Base-by-base conservation (phyloP, 2,113 vertebrate genomes). In the Verasper variegatus region DNA sequence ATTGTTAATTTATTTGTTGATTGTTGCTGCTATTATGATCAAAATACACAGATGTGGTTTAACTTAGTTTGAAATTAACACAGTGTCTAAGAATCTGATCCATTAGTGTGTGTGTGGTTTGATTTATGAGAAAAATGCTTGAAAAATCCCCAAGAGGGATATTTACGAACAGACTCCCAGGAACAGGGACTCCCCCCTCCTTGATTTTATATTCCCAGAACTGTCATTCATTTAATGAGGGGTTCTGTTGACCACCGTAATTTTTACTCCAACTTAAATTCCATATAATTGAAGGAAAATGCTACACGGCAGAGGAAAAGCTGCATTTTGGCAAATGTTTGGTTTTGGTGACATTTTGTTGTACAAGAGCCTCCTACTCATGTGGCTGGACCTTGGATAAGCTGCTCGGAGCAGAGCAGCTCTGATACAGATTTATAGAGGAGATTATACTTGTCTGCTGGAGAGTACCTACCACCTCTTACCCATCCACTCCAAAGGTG, bases 281-380 rank as follows among this genome's bases (percentile, higher is more conserved):
- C 66, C 68, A 71, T 68, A 15, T 81, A 83, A 91, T 86, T 81
- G 75, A 26, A 21, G 54, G 49, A 51, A 76, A 80, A 81, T 71
- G 67, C 47, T 73, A 24, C 10, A 56, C 10, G n/a, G 51, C n/a
- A 24, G 20, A 54, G 58, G 52, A 40, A 63, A 76, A 83, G 57
- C 63, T 45, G 54, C 14, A 0, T 78, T 70, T 85, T 71, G 56
- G 59, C 79, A 73, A 84, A 85, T 75, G 61, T 86, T 79, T 78
- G 49, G 35, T 87, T 71, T 51, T 74, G 76, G 76, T 82, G 68
- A 62, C 76, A 88, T 89, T 84, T 83, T 77, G 76, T 76, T 77
- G 31, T 59, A 78, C 55, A 65, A 69, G 78, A 80, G 71, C 75
- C 83, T 89, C 82, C 86, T 74, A 85, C 86, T 88, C 83, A 76